Conservation (phyloP, 2,797 vertebrate species). For the Pogonophryne albipinna region DNA sequence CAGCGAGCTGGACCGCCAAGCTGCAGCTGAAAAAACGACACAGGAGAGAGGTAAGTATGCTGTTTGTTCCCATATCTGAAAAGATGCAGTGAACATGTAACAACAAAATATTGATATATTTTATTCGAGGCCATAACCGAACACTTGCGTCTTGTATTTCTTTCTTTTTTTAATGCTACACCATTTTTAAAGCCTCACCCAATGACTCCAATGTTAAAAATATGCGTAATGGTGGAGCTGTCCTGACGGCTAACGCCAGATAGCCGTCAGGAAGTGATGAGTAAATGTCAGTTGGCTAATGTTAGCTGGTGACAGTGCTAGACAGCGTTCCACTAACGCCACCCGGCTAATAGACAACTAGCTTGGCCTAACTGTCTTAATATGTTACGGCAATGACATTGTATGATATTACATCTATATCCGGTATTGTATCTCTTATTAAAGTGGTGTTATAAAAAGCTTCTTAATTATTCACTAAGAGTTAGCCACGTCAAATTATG, state of each 20-base stretch:
- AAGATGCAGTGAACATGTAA: background rate
- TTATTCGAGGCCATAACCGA: background rate
- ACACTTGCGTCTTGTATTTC: background rate
- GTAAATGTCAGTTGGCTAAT: conserved; percentile 41
- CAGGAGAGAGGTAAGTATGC: background rate
- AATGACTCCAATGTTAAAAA: background rate
- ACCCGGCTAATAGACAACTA: background rate
- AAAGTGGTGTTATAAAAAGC: rapidly evolving
- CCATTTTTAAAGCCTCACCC: background rate
- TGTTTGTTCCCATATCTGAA: background rate
- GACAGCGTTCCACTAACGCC: conserved; percentile 7
- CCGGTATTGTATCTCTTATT: rapidly evolving
- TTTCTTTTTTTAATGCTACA: background rate
- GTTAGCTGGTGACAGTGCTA: conserved; percentile 63
- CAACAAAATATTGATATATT: background rate
- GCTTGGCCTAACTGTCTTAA: background rate
- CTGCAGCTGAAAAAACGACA: conserved; percentile 86
- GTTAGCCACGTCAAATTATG: conserved; percentile 28
- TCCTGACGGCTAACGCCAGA: conserved; percentile 1
- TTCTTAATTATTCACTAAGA: background rate
- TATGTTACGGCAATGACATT: rapidly evolving
- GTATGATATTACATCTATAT: rapidly evolving
- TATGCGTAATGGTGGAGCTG: background rate
- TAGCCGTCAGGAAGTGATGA: background rate
- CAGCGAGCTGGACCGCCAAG: conserved; percentile 93